Evolutionary conservation across 2,888 invertebrate species (phyloP).

Genomic region (Drosophila paranaensis): DNA sequence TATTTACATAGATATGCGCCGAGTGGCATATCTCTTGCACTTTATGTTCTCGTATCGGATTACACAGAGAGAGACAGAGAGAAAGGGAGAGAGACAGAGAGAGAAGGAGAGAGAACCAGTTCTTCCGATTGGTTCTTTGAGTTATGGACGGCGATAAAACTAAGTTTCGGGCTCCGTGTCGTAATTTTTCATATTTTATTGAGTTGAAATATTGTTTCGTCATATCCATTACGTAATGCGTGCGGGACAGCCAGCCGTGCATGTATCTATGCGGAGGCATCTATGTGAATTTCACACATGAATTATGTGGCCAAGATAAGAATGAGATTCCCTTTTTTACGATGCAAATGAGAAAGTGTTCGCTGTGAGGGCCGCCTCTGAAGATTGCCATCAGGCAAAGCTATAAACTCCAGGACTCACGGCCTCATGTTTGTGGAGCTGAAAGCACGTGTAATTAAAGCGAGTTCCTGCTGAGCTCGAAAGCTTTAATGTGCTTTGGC

Average conservation of each 20-base stretch:
- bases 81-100: neutral
- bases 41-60: constrained; percentile 73
- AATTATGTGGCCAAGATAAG: constrained; percentile 54
- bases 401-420: neutral
- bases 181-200: constrained; percentile 71
- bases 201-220: constrained; percentile 71
- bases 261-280: neutral
- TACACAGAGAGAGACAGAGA: constrained; percentile 30
- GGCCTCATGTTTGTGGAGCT: no score
- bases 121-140: constrained; percentile 54
- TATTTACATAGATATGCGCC: constrained; percentile 55
- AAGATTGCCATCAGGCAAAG: constrained; percentile 31
- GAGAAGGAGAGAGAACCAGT: constrained; percentile 22
- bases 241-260: neutral
- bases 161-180: constrained; percentile 39
- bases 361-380: neutral
- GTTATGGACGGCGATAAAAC: constrained; percentile 67
- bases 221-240: constrained; percentile 60
- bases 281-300: constrained; percentile 49
- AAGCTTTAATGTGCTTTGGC: neutral
- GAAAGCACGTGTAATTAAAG: neutral
- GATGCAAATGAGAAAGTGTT: constrained; percentile 38
- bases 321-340: constrained; percentile 6
- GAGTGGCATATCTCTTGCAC: constrained; percentile 67
- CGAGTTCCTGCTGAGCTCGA: neutral